These are phyloP conservation scores for Maccullochella peelii DNA, from an alignment of 2,113 vertebrate genomes.

Conservation along the genomic window DNA sequence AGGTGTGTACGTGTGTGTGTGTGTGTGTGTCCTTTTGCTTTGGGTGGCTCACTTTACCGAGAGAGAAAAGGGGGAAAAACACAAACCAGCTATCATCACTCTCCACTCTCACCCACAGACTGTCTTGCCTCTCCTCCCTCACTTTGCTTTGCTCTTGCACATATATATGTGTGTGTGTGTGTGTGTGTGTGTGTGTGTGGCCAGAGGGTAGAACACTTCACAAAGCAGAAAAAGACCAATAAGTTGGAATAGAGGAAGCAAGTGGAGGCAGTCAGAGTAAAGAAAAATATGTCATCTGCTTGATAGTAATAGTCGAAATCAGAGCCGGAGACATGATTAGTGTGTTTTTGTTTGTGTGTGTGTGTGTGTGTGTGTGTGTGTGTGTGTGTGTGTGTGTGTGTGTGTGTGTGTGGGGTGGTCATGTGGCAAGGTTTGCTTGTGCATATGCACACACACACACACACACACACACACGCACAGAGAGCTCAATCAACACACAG, in stretches of 20 bases:
- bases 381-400: not conserved
- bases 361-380: slow-evolving; percentile 27
- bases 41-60: slow-evolving; percentile 55
- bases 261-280: slow-evolving; percentile 24
- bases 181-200: slow-evolving; percentile 14
- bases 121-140: slow-evolving; percentile 32
- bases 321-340: slow-evolving; percentile 3
- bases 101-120: slow-evolving; percentile 47
- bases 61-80: slow-evolving; percentile 34
- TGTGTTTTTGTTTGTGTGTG: slow-evolving; percentile 4
- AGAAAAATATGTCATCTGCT: slow-evolving; percentile 38
- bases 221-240: slow-evolving; percentile 59
- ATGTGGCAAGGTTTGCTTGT: slow-evolving; percentile 34
- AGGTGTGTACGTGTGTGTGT: slow-evolving; percentile 22
- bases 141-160: not conserved
- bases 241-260: slow-evolving; percentile 35
- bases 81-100: slow-evolving; percentile 61
- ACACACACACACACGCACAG: not conserved
- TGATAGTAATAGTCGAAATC: slow-evolving; percentile 32
- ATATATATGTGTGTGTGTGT: slow-evolving; percentile 11
- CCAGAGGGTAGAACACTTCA: slow-evolving; percentile 47
- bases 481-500: slow-evolving; percentile 22
- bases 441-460: slow-evolving; percentile 18
- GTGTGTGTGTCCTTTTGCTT: slow-evolving; percentile 19
- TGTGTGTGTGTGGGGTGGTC: not conserved